phyloP scores from a whole-genome alignment of 2,113 vertebrate genomes.

The Pangasianodon gigas region DNA sequence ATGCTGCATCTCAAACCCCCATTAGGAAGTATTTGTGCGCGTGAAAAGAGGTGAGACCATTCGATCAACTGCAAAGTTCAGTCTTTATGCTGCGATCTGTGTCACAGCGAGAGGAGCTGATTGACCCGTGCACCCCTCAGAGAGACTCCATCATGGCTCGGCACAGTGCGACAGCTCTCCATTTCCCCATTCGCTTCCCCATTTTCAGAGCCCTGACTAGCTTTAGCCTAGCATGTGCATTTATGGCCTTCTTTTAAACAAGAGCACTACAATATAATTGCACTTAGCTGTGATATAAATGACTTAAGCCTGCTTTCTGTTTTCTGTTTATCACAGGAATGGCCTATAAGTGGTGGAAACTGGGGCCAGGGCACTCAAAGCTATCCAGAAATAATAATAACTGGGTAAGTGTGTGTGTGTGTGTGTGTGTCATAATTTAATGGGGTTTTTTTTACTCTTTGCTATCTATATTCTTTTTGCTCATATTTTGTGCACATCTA shows the following conservation, averaged over 20 bases:
- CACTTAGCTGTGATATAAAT: not conserved
- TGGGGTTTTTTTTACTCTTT: not conserved
- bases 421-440: not conserved
- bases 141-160: not conserved
- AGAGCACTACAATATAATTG: not conserved
- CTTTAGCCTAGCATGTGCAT: not conserved
- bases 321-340: constrained; percentile 81
- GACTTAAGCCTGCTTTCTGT: constrained; percentile 39
- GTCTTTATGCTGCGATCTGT: constrained; percentile 3
- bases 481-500: too few species aligned
- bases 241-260: not conserved
- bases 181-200: not conserved
- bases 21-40: constrained; percentile 13
- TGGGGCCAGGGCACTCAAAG: constrained; percentile 97
- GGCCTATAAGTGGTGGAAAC: constrained; percentile 97
- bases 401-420: constrained; percentile 83
- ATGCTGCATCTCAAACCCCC: not conserved
- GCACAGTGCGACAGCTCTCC: not conserved
- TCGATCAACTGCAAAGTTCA: constrained; percentile 41
- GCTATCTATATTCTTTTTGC: too few species aligned
- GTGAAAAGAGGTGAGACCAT: constrained; percentile 12
- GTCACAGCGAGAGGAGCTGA: constrained; percentile 3
- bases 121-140: constrained; percentile 11
- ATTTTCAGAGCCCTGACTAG: not conserved
- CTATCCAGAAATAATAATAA: constrained; percentile 99